These are phyloP conservation scores for Orchesella cincta DNA, from an alignment of 1,140 invertebrate species.

Conservation along the genomic window DNA sequence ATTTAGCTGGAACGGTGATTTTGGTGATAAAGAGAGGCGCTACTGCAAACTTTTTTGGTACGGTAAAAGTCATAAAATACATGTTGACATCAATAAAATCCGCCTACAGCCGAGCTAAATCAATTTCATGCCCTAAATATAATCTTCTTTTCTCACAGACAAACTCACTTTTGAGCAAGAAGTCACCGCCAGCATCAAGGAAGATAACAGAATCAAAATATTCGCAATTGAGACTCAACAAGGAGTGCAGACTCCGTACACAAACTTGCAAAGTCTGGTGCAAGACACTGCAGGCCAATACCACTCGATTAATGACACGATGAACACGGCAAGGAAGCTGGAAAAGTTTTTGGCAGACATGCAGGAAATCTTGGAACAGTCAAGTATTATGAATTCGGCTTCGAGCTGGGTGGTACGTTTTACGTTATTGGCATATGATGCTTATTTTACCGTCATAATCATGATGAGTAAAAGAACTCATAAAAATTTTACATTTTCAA, in stretches of 20 bases:
- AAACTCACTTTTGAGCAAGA: conserved; percentile 25
- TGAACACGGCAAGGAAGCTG: neutral
- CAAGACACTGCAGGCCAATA: neutral
- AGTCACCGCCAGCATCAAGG: conserved; percentile 25
- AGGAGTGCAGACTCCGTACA: conserved; percentile 4
- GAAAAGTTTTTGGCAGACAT: neutral
- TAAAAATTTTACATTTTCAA: neutral
- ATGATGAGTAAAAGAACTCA: no score
- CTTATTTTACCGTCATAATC: no score
- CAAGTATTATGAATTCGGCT: neutral
- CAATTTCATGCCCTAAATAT: no score
- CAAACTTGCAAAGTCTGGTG: neutral
- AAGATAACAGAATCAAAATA: conserved; percentile 28
- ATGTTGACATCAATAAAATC: neutral
- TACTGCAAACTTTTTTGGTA: conserved; percentile 28
- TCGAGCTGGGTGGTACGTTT: neutral
- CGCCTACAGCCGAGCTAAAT: no score
- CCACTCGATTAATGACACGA: conserved; percentile 12
- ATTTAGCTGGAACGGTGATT: conserved; percentile 28
- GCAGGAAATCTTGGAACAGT: neutral
- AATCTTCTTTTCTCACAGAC: neutral
- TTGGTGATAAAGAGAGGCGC: conserved; percentile 36
- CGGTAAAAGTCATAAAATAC: neutral
- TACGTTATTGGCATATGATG: no score
- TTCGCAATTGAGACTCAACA: conserved; percentile 34